Conservation (phyloP, 2,113 vertebrate species). For the Pterophyllum scalare region DNA sequence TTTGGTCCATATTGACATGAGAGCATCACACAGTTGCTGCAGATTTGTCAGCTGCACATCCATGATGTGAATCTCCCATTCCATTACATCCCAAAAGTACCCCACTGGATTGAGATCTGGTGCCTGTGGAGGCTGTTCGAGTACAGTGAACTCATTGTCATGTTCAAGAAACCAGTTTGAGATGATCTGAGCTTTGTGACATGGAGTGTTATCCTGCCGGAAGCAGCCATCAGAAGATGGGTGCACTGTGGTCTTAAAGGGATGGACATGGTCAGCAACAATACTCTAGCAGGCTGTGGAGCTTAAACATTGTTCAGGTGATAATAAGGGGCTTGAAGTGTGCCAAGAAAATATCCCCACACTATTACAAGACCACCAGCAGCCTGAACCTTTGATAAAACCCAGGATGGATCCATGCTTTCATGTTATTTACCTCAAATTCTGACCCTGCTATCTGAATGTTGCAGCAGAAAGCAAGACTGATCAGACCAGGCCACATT, state of each 20-base stretch:
- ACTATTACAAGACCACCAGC: background rate
- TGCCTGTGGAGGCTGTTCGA: background rate
- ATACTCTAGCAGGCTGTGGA: background rate
- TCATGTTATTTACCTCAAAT: background rate
- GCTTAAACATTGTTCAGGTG: background rate
- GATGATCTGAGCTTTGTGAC: background rate
- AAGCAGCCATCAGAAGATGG: background rate
- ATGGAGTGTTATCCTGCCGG: too few relatives aligned
- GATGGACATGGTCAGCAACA: background rate
- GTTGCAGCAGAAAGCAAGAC: background rate
- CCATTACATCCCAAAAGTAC: background rate
- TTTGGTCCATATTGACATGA: background rate
- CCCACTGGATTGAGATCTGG: background rate
- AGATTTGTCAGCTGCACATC: background rate
- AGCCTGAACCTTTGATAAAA: background rate
- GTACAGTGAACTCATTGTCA: too few relatives aligned
- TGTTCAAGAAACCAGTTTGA: background rate
- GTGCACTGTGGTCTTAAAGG: background rate
- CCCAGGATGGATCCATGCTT: background rate
- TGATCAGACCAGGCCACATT: background rate
- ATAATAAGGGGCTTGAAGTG: background rate
- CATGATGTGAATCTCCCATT: background rate
- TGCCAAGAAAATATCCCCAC: background rate
- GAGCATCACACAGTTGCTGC: background rate
- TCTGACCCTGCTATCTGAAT: too few relatives aligned